Conservation (phyloP, 2,797 vertebrate species). For the Sebastes kiyomatsui region DNA sequence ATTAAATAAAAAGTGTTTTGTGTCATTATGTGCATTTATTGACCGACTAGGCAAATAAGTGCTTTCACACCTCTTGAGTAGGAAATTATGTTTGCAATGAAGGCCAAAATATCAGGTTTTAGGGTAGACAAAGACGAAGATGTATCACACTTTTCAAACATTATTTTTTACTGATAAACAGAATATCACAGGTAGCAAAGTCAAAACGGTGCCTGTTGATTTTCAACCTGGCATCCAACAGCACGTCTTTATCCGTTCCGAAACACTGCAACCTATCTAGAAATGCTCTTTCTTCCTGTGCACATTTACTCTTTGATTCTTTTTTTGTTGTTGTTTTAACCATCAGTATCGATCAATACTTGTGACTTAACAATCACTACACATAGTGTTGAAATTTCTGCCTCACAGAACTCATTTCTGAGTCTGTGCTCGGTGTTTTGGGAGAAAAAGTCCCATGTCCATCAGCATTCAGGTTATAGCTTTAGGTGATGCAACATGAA, state of each 20-base stretch:
- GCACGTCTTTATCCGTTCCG: not conserved
- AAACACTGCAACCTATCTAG: not conserved
- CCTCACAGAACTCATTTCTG: not conserved
- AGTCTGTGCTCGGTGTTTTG: slow-evolving; percentile 2
- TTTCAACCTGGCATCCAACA: not conserved
- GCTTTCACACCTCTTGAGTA: not conserved
- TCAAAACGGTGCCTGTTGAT: not conserved
- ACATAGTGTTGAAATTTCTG: not conserved
- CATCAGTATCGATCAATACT: not conserved
- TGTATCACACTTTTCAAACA: not conserved
- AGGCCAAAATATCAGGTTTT: not conserved
- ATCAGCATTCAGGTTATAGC: slow-evolving; percentile 22
- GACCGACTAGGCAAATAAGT: not conserved
- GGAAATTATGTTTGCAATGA: not conserved
- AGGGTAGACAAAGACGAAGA: not conserved
- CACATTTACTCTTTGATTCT: not conserved
- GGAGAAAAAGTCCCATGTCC: not conserved
- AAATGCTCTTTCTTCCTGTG: not conserved
- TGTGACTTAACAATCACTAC: slow-evolving; percentile 4
- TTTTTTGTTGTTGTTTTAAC: not conserved
- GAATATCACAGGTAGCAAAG: not conserved
- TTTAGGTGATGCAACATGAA: slow-evolving; percentile 30
- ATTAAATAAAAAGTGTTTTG: not conserved
- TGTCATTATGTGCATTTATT: slow-evolving; percentile 19
- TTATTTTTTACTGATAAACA: not conserved